Percentiles rank a stretch among this genome's conserved stretches.
These are phyloP conservation scores for Hecatera dysodea DNA, from an alignment of 2,888 invertebrate genomes.

Conservation along the genomic window DNA sequence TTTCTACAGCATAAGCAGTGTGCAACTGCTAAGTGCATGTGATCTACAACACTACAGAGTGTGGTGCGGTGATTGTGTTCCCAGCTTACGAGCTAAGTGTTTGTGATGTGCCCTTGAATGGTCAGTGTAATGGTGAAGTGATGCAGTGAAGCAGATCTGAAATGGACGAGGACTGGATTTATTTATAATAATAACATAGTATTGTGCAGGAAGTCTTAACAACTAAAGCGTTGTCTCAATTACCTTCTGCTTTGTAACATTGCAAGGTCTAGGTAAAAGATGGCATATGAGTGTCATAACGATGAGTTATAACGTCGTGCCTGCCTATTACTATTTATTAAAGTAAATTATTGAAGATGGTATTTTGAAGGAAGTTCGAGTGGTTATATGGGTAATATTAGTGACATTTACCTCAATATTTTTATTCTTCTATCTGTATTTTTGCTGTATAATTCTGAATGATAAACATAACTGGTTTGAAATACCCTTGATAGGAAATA, in stretches of 20 bases:
- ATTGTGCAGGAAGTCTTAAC: slow-evolving; percentile 49
- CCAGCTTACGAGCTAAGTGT: slow-evolving; percentile 35
- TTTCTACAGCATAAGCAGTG: slow-evolving; percentile 5
- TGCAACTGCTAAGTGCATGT: slow-evolving; percentile 16
- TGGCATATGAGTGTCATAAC: slow-evolving; percentile 31
- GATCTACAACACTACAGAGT: slow-evolving; percentile 33
- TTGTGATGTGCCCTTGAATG: slow-evolving; percentile 48
- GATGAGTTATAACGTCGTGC: slow-evolving; percentile 31
- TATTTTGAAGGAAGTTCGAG: slow-evolving; percentile 41
- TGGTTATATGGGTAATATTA: slow-evolving; percentile 47
- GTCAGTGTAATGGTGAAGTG: slow-evolving; percentile 43
- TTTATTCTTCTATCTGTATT: background rate
- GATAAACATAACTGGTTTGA: background rate
- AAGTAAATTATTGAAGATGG: slow-evolving; percentile 62
- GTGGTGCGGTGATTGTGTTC: slow-evolving; percentile 38
- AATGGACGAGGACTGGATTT: slow-evolving; percentile 27
- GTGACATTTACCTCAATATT: slow-evolving; percentile 16
- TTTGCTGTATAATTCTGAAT: background rate
- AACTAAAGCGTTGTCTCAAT: slow-evolving; percentile 20
- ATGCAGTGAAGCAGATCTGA: slow-evolving; percentile 47
- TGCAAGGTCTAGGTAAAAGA: slow-evolving; percentile 31
- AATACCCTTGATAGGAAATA: no score
- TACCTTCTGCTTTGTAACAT: slow-evolving; percentile 24
- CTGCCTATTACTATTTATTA: slow-evolving; percentile 67
- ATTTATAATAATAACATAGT: slow-evolving; percentile 41